Evolutionary conservation across 2,113 vertebrate species (phyloP).

Genomic region (Petrocephalus microphthalmus): DNA sequence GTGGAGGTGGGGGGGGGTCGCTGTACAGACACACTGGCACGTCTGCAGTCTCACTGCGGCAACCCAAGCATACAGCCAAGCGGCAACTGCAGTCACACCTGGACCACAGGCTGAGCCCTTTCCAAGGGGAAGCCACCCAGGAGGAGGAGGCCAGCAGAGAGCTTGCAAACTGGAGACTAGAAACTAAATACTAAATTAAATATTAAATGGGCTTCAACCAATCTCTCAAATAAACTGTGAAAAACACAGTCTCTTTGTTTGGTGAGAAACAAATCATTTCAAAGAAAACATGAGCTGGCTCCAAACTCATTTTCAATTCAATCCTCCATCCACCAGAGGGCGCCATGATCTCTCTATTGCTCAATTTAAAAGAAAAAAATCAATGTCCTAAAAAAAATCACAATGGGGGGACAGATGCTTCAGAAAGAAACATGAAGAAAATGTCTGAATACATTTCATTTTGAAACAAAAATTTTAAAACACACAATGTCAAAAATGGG

Average conservation of each 20-base stretch:
- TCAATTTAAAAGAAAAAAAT: constrained; percentile 11
- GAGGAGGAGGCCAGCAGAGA: background rate
- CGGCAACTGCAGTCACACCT: background rate
- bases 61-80: background rate
- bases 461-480: background rate
- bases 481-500: background rate
- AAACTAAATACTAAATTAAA: background rate
- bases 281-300: background rate
- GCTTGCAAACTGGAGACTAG: background rate
- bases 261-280: background rate
- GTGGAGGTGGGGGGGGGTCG: too few relatives aligned
- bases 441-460: constrained; percentile 14
- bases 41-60: too few relatives aligned
- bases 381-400: constrained; percentile 14
- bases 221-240: background rate
- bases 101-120: background rate
- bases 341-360: constrained; percentile 36
- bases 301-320: constrained; percentile 30
- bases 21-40: too few relatives aligned
- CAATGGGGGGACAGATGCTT: constrained; percentile 32
- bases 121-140: background rate
- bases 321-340: constrained; percentile 44
- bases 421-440: constrained; percentile 36
- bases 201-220: background rate
- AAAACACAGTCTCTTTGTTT: background rate